Evolutionary conservation across 2,113 vertebrate genomes (phyloP).

Genomic region (Spilogale gracilis): DNA sequence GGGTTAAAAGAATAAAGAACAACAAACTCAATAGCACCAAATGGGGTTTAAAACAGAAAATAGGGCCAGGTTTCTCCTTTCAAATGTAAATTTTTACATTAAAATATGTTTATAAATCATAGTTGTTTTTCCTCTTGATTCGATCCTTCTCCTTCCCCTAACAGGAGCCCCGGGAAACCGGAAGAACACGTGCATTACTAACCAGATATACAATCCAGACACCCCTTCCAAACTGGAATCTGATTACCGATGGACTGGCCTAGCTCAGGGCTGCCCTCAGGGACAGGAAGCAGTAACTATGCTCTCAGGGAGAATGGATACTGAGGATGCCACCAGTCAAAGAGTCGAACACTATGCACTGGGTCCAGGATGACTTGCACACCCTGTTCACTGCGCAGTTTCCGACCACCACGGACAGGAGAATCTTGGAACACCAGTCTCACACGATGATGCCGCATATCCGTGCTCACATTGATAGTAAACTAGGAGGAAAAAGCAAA

Average conservation of each 20-base stretch:
- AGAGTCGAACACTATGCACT: slow-evolving; percentile 95
- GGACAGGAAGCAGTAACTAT: slow-evolving; percentile 74
- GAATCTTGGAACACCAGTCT: slow-evolving; percentile 96
- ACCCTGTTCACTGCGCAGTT: slow-evolving; percentile 92
- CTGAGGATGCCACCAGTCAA: slow-evolving; percentile 99
- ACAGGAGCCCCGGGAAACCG: slow-evolving; percentile 79
- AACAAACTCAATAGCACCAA: slow-evolving; percentile 86
- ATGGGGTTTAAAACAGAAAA: slow-evolving; percentile 84
- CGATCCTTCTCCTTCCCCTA: slow-evolving; percentile 73
- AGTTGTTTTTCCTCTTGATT: slow-evolving; percentile 82
- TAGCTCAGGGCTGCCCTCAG: slow-evolving; percentile 46
- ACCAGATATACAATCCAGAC: slow-evolving; percentile 79
- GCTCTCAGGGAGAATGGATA: slow-evolving; percentile 92
- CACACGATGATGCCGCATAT: slow-evolving; percentile 98
- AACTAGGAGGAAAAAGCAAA: slow-evolving; percentile 89
- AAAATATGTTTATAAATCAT: slow-evolving; percentile 86
- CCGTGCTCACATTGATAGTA: slow-evolving; percentile 96
- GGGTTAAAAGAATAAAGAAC: slow-evolving; percentile 80
- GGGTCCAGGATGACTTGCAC: slow-evolving; percentile 97
- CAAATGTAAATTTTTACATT: slow-evolving; percentile 87
- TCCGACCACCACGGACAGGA: slow-evolving; percentile 91
- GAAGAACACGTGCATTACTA: slow-evolving; percentile 80
- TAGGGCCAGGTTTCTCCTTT: slow-evolving; percentile 83
- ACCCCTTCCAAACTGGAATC: slow-evolving; percentile 78
- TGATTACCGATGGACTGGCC: slow-evolving; percentile 68